Evolutionary conservation across 2,888 invertebrate genomes (phyloP), one percentile per base, ranked within the genome.

Genomic region (Microplitis manilae): DNA sequence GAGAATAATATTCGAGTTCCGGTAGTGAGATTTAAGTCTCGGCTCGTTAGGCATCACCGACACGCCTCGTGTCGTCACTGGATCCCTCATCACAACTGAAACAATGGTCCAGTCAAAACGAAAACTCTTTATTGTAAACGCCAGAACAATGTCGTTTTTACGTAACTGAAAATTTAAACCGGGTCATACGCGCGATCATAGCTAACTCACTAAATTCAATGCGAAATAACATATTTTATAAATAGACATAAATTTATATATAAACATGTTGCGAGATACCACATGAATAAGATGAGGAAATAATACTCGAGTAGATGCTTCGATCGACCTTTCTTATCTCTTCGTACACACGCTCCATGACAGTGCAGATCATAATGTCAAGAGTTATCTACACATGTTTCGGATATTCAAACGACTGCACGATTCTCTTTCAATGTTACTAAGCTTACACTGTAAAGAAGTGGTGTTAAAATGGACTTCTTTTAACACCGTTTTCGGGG

Each of bases 111-210:
- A 68, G 74, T 68, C 30, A 39, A 9, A 38, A 17, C 67, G 15
- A 30, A 72, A 59, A 67, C 7, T 67, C 38, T 30, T 65, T 67
- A 65, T 38, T 30, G n/a, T 72, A 76, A 60, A 41, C 50, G 60
- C 50, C 8, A 50, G 50, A 60, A 60, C 74, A 77, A 72, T 79
- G 75, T 75, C 50, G 73, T 74, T 72, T 69, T 81, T 81, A 68
- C 76, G 78, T 76, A 75, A 79, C 75, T 70, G 74, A 78, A 73
- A 73, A 64, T 69, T 71, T 68, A 40, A 80, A 80, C 75, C 75
- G 77, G 81, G 79, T 81, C 79, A 80, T 74, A 77, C 17, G 65
- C 72, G 59, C 39, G 70, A 59, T 60, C 13, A 15, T 38, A 17
- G 20, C 50, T 17, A 20, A 20, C 9, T 6, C 6, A 68, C 4